Conservation (phyloP, 1,140 invertebrate genomes). For the Drosophila sp. region DNA sequence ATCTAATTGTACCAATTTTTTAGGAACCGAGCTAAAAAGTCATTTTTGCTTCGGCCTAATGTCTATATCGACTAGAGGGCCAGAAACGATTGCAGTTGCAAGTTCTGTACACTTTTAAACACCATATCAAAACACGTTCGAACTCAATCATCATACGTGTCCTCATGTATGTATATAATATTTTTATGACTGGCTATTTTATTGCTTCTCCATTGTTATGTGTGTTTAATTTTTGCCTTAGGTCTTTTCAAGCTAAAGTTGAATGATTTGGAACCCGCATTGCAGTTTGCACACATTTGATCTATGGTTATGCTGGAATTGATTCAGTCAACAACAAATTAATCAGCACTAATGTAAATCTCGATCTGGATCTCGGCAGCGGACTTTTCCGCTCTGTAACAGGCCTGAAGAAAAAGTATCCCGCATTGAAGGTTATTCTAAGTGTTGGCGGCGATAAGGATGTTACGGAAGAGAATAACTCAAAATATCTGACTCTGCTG, state of each 20-base stretch:
- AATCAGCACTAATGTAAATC: conserved; percentile 88
- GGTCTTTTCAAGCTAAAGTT: conserved; percentile 91
- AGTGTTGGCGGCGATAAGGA: conserved; percentile 91
- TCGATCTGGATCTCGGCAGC: conserved; percentile 89
- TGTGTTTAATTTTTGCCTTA: conserved; percentile 78
- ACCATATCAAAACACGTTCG: no score
- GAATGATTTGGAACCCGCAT: conserved; percentile 89
- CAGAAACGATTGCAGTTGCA: no score
- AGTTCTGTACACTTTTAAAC: no score
- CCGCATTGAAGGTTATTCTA: conserved; percentile 90
- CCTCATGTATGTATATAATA: no score
- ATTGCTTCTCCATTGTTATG: no score
- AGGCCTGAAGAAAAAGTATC: conserved; percentile 89
- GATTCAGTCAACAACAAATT: conserved; percentile 89
- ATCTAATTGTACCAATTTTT: no score
- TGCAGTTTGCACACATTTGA: conserved; percentile 93
- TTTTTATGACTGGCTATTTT: no score
- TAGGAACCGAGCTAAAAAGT: no score
- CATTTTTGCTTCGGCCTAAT: no score
- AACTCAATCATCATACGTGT: no score
- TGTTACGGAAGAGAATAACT: conserved; percentile 85
- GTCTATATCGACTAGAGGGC: no score
- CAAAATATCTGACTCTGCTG: conserved; percentile 85
- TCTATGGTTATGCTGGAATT: conserved; percentile 94
- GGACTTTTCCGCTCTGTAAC: conserved; percentile 89